These are phyloP conservation scores for Ormyrus thymus DNA, from an alignment of 2,888 invertebrate genomes.

Conservation along the genomic window DNA sequence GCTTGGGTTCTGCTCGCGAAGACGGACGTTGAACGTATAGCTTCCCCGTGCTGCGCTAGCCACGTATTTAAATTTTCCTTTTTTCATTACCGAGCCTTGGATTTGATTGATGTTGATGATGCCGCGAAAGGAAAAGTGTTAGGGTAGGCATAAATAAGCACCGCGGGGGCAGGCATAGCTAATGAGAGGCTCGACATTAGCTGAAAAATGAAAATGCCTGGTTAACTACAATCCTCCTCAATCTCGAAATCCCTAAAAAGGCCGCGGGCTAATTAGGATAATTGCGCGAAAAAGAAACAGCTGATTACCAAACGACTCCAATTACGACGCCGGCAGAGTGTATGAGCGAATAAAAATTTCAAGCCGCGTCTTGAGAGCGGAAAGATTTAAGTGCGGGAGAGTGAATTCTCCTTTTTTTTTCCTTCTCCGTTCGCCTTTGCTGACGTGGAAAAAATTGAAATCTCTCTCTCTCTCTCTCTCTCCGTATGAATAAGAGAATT, in stretches of 20 bases:
- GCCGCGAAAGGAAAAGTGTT: too few relatives aligned
- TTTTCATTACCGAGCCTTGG: too few relatives aligned
- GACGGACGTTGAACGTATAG: too few relatives aligned
- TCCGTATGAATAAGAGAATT: constrained; percentile 22
- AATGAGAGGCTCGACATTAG: too few relatives aligned
- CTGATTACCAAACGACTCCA: constrained; percentile 21
- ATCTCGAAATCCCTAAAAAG: background rate
- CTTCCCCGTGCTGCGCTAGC: too few relatives aligned
- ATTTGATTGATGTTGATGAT: too few relatives aligned
- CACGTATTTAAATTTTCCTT: too few relatives aligned
- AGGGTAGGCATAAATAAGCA: too few relatives aligned
- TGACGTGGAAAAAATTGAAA: constrained; percentile 36
- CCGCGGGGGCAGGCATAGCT: too few relatives aligned
- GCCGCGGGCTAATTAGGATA: constrained; percentile 14
- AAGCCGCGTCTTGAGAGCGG: background rate
- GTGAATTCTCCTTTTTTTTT: background rate
- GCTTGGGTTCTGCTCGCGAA: too few relatives aligned
- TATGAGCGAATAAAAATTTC: background rate
- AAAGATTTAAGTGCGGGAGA: constrained; percentile 11
- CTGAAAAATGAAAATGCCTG: too few relatives aligned
- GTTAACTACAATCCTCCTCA: too few relatives aligned
- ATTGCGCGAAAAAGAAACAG: constrained; percentile 6
- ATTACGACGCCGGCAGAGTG: background rate
- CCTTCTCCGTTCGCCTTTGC: background rate
- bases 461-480: background rate